These are phyloP conservation scores for Lochmaea capreae DNA, from an alignment of 2,888 invertebrate genomes.

Conservation along the genomic window DNA sequence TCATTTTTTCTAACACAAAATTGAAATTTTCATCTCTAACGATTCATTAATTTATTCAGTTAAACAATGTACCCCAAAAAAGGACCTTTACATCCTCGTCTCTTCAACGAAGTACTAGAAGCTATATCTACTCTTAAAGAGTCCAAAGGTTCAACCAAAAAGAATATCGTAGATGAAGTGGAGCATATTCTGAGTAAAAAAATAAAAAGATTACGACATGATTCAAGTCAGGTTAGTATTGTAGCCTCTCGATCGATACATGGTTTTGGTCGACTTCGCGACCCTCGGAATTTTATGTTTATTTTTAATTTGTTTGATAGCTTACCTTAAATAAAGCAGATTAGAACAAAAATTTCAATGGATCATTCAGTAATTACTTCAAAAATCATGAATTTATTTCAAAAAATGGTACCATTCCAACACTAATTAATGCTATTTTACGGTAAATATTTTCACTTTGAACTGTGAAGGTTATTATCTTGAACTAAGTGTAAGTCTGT, in stretches of 20 bases:
- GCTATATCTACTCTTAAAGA: constrained; percentile 31
- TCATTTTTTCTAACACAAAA: not conserved
- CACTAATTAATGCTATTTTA: too few relatives aligned
- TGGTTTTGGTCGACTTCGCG: too few relatives aligned
- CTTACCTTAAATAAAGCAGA: too few relatives aligned
- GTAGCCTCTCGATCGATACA: not conserved
- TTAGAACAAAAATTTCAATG: too few relatives aligned
- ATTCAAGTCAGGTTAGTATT: constrained; percentile 38
- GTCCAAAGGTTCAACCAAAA: constrained; percentile 48
- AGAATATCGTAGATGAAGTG: constrained; percentile 48
- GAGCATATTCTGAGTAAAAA: constrained; percentile 38
- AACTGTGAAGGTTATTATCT: too few relatives aligned
- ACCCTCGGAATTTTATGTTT: too few relatives aligned
- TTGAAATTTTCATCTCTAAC: not conserved
- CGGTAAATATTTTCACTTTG: too few relatives aligned
- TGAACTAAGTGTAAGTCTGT: too few relatives aligned
- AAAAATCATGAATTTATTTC: too few relatives aligned
- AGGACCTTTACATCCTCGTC: constrained; percentile 12
- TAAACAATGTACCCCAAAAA: not conserved
- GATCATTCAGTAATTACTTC: too few relatives aligned
- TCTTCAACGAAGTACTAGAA: constrained; percentile 32
- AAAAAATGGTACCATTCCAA: too few relatives aligned
- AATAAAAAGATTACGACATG: constrained; percentile 40
- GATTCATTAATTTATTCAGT: not conserved
- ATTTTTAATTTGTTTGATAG: too few relatives aligned